Evolutionary conservation across 1,140 invertebrate genomes (phyloP).

Genomic region (Ericerus pela): DNA sequence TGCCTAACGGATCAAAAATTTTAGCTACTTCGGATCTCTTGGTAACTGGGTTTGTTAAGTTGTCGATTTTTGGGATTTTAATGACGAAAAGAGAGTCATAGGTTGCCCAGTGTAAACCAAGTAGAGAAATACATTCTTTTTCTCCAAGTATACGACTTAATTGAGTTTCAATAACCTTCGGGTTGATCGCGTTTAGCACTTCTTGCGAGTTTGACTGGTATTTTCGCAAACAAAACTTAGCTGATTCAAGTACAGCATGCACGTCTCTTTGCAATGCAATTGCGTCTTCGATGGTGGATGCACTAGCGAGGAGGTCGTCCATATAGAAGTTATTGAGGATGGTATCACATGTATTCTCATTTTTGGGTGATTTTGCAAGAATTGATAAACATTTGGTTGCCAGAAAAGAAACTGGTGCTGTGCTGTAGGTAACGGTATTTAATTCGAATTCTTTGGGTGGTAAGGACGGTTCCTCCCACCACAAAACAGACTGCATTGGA

Average conservation of each 20-base stretch:
- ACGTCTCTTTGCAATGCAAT: background rate
- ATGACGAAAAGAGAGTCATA: constrained; percentile 15
- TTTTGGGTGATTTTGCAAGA: background rate
- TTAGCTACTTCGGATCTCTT: constrained; percentile 23
- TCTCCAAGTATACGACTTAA: background rate
- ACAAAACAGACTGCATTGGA: constrained; percentile 29
- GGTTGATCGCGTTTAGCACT: background rate
- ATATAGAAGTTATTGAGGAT: constrained; percentile 31
- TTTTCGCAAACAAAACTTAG: constrained; percentile 1
- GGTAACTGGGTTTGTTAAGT: background rate
- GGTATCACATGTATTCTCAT: constrained; percentile 23
- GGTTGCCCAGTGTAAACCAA: constrained; percentile 20
- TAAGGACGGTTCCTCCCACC: constrained; percentile 20
- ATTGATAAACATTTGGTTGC: constrained; percentile 22
- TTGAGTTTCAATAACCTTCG: background rate
- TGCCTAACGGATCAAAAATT: constrained; percentile 33
- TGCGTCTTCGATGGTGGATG: background rate
- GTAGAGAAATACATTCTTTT: background rate
- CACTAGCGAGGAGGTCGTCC: constrained; percentile 27
- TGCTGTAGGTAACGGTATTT: constrained; percentile 26
- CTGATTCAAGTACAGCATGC: background rate
- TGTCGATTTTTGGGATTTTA: background rate
- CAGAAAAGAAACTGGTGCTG: background rate
- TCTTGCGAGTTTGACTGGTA: background rate
- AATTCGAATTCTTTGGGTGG: constrained; percentile 24